Percentiles rank a stretch among this genome's conserved stretches.
phyloP scores from a whole-genome alignment of 2,888 invertebrate species.

The Pomacea canaliculata region DNA sequence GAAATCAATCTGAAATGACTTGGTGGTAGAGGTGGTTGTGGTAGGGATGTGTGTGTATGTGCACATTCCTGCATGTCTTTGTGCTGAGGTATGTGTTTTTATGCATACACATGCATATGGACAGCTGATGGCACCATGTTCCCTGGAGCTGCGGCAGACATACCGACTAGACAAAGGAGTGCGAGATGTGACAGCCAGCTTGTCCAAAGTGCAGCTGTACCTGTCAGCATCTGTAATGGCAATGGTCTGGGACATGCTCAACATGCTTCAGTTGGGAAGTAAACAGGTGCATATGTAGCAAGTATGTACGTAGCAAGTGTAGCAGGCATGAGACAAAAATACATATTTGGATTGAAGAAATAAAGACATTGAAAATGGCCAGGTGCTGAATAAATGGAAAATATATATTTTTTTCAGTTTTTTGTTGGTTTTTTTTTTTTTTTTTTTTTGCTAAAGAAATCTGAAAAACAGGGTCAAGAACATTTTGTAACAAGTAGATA shows the following conservation, averaged over 20 bases:
- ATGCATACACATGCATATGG: not conserved
- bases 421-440: no score
- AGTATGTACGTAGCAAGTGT: no score
- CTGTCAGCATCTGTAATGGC: slow-evolving; percentile 82
- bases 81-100: not conserved
- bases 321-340: no score
- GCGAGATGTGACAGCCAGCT: slow-evolving; percentile 76
- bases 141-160: slow-evolving; percentile 60
- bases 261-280: slow-evolving; percentile 37
- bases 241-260: slow-evolving; percentile 75
- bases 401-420: no score
- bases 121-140: slow-evolving; percentile 69
- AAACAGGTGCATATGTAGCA: slow-evolving; percentile 26
- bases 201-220: slow-evolving; percentile 80
- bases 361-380: no score
- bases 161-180: slow-evolving; percentile 77
- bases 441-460: no score
- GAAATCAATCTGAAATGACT: not conserved
- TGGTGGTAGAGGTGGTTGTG: not conserved
- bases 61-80: not conserved
- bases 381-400: not conserved
- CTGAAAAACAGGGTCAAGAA: no score
- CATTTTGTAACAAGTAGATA: no score
- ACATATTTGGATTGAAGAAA: no score
- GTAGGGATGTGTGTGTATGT: not conserved